Conservation (phyloP, 2,113 vertebrate genomes). For the Plecotus auritus region DNA sequence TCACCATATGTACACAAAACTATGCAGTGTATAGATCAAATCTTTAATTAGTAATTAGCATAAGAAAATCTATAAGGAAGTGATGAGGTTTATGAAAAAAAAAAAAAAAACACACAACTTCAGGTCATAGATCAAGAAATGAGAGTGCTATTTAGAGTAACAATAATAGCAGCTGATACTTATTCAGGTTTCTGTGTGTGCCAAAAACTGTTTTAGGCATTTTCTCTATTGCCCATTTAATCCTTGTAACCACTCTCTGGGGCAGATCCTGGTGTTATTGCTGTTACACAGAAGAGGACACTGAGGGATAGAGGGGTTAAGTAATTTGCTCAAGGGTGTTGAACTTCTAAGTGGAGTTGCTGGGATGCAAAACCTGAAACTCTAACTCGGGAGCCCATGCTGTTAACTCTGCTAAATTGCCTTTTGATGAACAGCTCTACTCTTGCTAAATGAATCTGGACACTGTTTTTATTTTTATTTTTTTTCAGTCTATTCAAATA, state of each 20-base stretch:
- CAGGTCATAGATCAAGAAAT: neutral
- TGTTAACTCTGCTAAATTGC: neutral
- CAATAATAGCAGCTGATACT: neutral
- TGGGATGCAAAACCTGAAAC: neutral
- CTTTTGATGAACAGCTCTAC: neutral
- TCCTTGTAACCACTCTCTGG: neutral
- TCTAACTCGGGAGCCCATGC: neutral
- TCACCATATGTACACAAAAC: neutral
- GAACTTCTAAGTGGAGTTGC: neutral
- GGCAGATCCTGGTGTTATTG: neutral
- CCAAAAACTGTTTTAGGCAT: neutral
- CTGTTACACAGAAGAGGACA: neutral
- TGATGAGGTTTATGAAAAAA: neutral
- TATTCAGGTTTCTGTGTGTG: slow-evolving; percentile 22
- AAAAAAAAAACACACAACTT: neutral
- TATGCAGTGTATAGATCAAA: neutral
- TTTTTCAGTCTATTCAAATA: neutral
- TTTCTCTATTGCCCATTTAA: slow-evolving; percentile 24
- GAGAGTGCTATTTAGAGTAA: neutral
- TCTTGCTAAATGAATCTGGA: neutral
- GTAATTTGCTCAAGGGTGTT: neutral
- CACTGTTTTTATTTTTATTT: neutral
- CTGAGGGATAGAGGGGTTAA: neutral
- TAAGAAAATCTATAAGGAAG: neutral
- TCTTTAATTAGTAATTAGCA: neutral